Conservation (phyloP, 37 sponge, comb jelly and placozoan genomes). For the Ephydatia muelleri region DNA sequence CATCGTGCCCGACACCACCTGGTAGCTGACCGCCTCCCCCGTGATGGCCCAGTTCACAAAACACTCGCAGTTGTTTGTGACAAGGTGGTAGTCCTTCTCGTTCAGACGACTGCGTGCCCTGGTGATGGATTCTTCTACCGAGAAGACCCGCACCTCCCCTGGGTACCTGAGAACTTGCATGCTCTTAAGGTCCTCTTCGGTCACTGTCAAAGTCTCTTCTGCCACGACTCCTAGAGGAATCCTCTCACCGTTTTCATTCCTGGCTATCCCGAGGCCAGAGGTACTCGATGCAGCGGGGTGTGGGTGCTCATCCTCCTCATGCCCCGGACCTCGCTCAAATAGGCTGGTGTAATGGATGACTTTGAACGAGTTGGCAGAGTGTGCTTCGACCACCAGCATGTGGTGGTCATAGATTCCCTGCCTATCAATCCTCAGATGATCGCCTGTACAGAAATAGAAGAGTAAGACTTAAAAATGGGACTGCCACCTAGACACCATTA, state of each 20-base stretch:
- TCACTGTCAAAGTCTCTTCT: neutral
- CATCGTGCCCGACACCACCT: neutral
- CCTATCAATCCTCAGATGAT: neutral
- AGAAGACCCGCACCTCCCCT: neutral
- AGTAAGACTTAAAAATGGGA: neutral
- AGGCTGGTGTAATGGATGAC: neutral
- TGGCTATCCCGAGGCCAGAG: neutral
- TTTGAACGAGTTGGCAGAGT: neutral
- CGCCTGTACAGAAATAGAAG: neutral
- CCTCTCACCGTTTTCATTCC: neutral
- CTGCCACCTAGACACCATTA: neutral
- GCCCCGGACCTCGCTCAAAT: neutral
- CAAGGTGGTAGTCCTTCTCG: neutral
- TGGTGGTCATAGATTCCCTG: neutral
- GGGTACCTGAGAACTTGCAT: neutral
- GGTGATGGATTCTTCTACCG: neutral
- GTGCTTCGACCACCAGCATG: neutral
- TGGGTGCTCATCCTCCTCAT: neutral
- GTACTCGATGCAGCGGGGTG: neutral
- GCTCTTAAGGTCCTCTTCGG: neutral
- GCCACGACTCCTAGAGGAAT: neutral
- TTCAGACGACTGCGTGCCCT: neutral
- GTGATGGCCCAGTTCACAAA: neutral
- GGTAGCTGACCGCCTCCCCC: neutral
- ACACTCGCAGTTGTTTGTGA: neutral